Percentiles rank a stretch among this genome's conserved stretches.
Conservation (phyloP, 2,113 vertebrate genomes). For the Ahaetulla prasina region DNA sequence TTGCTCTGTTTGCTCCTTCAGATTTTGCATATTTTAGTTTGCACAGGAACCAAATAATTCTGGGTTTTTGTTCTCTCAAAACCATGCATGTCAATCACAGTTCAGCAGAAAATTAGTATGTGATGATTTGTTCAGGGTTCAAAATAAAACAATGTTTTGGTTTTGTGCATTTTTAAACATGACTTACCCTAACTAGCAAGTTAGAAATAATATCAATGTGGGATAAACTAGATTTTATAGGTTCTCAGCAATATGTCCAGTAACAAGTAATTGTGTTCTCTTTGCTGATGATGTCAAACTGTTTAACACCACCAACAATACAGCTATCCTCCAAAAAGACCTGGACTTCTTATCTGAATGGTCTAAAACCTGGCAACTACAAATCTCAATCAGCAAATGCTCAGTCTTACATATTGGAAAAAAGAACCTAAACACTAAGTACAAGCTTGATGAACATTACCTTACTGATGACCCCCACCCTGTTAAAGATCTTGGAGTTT, state of each 20-base stretch:
- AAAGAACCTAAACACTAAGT: too few relatives aligned
- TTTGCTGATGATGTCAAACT: too few relatives aligned
- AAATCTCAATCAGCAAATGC: too few relatives aligned
- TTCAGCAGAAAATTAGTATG: neutral
- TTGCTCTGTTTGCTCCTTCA: neutral
- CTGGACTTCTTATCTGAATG: too few relatives aligned
- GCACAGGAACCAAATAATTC: neutral
- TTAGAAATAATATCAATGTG: neutral
- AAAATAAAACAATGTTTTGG: neutral
- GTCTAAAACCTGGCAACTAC: too few relatives aligned
- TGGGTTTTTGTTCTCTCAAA: neutral
- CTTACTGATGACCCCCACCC: too few relatives aligned
- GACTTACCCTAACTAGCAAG: neutral
- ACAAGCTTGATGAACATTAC: too few relatives aligned
- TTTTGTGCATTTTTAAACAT: neutral
- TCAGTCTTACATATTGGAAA: too few relatives aligned
- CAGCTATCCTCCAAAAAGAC: too few relatives aligned
- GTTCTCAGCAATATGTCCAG: neutral
- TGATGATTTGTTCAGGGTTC: neutral
- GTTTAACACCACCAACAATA: too few relatives aligned
- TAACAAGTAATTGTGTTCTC: too few relatives aligned
- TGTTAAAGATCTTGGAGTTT: too few relatives aligned
- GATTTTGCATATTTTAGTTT: neutral
- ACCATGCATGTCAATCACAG: neutral
- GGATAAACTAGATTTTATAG: neutral